Conservation (phyloP, 2,113 vertebrate species). For the Cebus imitator region DNA sequence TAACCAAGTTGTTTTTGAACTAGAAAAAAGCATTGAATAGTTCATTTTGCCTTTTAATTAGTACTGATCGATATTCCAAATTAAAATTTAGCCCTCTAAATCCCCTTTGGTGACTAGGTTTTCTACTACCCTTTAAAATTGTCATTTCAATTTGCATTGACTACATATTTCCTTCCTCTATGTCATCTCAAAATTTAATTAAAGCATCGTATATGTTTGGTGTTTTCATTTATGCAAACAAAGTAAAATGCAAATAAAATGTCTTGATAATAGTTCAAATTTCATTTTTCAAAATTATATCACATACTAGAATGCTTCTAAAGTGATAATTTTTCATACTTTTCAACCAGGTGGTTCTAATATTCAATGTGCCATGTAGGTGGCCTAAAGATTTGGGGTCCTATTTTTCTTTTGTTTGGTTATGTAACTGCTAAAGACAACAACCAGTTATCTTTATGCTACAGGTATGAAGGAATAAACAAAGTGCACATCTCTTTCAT, state of each 20-base stretch:
- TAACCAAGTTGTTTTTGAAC: slow-evolving; percentile 56
- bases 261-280: not conserved
- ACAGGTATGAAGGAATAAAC: not conserved
- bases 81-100: slow-evolving; percentile 61
- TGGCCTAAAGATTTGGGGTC: not conserved
- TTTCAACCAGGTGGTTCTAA: not conserved
- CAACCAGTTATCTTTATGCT: not conserved
- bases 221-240: not conserved
- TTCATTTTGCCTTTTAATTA: slow-evolving; percentile 31
- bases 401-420: not conserved
- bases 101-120: slow-evolving; percentile 24
- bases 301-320: not conserved
- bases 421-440: not conserved
- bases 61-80: slow-evolving; percentile 57
- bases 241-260: not conserved
- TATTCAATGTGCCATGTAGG: not conserved
- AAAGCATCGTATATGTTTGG: not conserved
- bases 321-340: not conserved
- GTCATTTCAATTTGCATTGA: slow-evolving; percentile 13
- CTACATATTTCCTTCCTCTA: not conserved
- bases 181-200: not conserved
- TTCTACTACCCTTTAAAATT: slow-evolving; percentile 25
- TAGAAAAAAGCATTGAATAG: slow-evolving; percentile 38
- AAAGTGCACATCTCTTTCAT: not conserved
- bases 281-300: slow-evolving; percentile 3